A percentile compares a stretch with the other conserved stretches of the same genome.
phyloP scores from a whole-genome alignment of 2,797 vertebrate species.

The Esox lucius region DNA sequence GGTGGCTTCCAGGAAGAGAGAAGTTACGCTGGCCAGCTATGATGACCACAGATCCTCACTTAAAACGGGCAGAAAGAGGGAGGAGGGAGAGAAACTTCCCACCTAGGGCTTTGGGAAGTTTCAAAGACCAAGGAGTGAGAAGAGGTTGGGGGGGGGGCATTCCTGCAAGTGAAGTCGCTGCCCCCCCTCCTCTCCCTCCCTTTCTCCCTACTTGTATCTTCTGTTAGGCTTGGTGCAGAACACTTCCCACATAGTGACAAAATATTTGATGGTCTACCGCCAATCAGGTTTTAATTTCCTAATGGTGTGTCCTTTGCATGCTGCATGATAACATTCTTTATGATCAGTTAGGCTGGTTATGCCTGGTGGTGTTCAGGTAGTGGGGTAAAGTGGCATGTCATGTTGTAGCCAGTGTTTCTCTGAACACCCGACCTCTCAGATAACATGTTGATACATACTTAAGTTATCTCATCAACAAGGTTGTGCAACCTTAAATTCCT shows the following conservation, averaged over 20 bases:
- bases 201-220: slow-evolving; percentile 7
- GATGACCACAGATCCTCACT: slow-evolving; percentile 21
- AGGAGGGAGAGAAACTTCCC: slow-evolving; percentile 18
- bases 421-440: not conserved
- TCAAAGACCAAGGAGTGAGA: slow-evolving; percentile 56
- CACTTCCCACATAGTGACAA: not conserved
- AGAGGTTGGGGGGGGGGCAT: slow-evolving; percentile 24
- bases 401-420: not conserved
- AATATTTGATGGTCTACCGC: not conserved
- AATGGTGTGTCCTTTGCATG: too few species aligned
- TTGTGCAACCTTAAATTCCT: too few species aligned
- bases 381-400: not conserved
- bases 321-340: not conserved
- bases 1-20: slow-evolving; percentile 29
- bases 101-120: slow-evolving; percentile 52
- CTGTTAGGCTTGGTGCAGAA: slow-evolving; percentile 15
- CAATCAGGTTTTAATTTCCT: too few species aligned
- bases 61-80: slow-evolving; percentile 22
- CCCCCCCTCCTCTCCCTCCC: slow-evolving; percentile 37
- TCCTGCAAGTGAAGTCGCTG: slow-evolving; percentile 52
- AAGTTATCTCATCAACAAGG: too few species aligned
- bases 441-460: too few species aligned
- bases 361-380: not conserved
- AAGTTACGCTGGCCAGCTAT: slow-evolving; percentile 3
- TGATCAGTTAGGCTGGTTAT: not conserved